Conservation (phyloP, 2,113 vertebrate genomes). For the Lota lota region DNA sequence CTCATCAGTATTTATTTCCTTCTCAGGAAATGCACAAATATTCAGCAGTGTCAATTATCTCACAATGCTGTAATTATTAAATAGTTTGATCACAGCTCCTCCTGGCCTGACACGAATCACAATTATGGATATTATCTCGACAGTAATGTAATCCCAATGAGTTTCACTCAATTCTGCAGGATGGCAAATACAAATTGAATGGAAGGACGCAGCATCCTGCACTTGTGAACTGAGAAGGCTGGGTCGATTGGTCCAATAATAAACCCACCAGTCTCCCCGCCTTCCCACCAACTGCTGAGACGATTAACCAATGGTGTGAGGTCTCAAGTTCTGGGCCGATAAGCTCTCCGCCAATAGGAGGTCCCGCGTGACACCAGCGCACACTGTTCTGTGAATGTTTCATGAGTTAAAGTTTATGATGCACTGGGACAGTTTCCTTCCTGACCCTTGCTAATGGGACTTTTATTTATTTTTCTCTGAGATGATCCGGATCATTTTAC, state of each 20-base stretch:
- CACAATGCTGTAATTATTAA: too few species aligned
- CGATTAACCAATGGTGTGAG: slow-evolving; percentile 56
- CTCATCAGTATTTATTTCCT: too few species aligned
- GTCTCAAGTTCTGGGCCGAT: slow-evolving; percentile 74
- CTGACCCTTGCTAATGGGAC: slow-evolving; percentile 69
- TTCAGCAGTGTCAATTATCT: too few species aligned
- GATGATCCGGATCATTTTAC: slow-evolving; percentile 64
- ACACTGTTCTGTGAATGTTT: slow-evolving; percentile 71
- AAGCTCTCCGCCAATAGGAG: slow-evolving; percentile 62
- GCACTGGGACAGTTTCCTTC: slow-evolving; percentile 38
- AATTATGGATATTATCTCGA: too few species aligned
- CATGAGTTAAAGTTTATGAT: slow-evolving; percentile 60
- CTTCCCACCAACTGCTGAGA: slow-evolving; percentile 24
- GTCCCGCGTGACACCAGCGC: slow-evolving; percentile 16
- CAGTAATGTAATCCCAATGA: too few species aligned
- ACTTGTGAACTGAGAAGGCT: slow-evolving; percentile 37
- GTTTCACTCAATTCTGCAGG: too few species aligned
- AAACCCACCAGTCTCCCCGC: slow-evolving; percentile 28
- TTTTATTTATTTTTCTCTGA: slow-evolving; percentile 20
- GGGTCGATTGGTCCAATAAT: slow-evolving; percentile 56
- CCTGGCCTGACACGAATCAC: too few species aligned
- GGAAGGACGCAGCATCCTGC: neutral
- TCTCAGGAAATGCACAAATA: too few species aligned
- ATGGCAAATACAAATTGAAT: too few species aligned
- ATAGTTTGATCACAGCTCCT: too few species aligned